A percentile compares a stretch with the other conserved stretches of the same genome.
These are phyloP conservation scores for Climacteris rufus DNA, from an alignment of 2,113 vertebrate genomes.

Conservation along the genomic window DNA sequence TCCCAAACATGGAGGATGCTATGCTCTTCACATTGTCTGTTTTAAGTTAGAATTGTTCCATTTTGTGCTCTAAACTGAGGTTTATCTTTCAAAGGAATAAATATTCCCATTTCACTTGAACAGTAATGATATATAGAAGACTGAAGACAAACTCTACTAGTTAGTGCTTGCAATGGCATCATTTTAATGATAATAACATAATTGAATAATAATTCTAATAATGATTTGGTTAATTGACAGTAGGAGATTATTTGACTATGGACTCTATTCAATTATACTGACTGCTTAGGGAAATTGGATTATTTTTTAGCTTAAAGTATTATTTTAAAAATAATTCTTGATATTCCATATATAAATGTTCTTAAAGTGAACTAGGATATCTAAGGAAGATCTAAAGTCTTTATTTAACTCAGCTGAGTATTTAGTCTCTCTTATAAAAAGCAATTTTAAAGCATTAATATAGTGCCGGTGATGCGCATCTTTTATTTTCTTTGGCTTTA, in stretches of 20 bases:
- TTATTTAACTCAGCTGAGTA: not conserved
- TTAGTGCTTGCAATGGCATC: not conserved
- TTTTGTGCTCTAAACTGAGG: not conserved
- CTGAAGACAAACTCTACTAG: not conserved
- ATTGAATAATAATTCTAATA: not conserved
- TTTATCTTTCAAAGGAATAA: not conserved
- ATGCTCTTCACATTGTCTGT: not conserved
- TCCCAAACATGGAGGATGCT: not conserved
- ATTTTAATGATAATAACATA: not conserved
- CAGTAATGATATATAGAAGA: not conserved
- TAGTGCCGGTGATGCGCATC: not conserved
- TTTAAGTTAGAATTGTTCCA: not conserved
- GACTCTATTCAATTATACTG: not conserved
- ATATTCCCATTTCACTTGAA: not conserved
- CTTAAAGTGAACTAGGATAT: not conserved
- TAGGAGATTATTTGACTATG: not conserved
- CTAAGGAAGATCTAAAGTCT: not conserved
- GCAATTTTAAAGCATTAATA: not conserved
- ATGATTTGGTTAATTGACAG: not conserved
- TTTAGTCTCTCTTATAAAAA: not conserved
- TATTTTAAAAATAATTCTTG: not conserved
- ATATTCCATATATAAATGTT: not conserved
- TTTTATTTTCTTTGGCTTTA: not conserved
- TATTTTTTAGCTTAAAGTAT: not conserved
- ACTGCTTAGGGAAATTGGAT: not conserved